Evolutionary conservation across 2,888 invertebrate genomes (phyloP), one percentile per base, ranked within the genome.

Genomic region (Ophioninae sp.): DNA sequence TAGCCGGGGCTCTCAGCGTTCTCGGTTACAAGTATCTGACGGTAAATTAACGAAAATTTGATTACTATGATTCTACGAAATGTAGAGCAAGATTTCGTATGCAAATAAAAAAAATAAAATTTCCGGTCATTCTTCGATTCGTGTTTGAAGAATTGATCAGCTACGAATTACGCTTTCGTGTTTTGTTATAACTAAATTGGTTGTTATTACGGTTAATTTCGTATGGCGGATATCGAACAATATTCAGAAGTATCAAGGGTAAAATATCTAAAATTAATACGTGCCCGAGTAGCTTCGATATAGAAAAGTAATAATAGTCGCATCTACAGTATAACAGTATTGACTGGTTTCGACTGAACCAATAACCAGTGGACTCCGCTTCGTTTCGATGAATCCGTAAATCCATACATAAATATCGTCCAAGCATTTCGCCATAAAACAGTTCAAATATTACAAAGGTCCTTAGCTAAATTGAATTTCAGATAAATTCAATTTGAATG

Each of bases 1-100:
- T 96, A 20, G 97, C 98, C 74, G 98, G 96, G 20, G 87, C 95
- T 5, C 90, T 98, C 64, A 98, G 98, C 77, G 97, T 97, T 7
- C 88, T 96, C 30, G 98, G 98, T 80, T 98, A 96, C 93, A 94
- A 94, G 88, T 96, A 94, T 91, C 92, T 97, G 90, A 95, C 96
- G 93, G 97, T 97, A 93, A 94, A 94, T 92, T 37, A 17, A 78
- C n/a, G 30, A 7, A 39, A 56, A 56, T 67, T 13, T 41, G 6
- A 8, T 61, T 7, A 8, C 8, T 7, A 17, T 17, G 17, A 50
- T 17, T 13, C 50, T 50, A 50, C 13, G 6, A 50, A 50, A 50
- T 50, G 13, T 17, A 17, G 17, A 50, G 13, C 50, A 50, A 50
- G 0, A 50, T 10, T 44, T 17, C 13, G 8, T 1, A 50, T 59